These are phyloP conservation scores for Conchocele bisecta DNA, from an alignment of 2,888 invertebrate genomes.

Conservation along the genomic window DNA sequence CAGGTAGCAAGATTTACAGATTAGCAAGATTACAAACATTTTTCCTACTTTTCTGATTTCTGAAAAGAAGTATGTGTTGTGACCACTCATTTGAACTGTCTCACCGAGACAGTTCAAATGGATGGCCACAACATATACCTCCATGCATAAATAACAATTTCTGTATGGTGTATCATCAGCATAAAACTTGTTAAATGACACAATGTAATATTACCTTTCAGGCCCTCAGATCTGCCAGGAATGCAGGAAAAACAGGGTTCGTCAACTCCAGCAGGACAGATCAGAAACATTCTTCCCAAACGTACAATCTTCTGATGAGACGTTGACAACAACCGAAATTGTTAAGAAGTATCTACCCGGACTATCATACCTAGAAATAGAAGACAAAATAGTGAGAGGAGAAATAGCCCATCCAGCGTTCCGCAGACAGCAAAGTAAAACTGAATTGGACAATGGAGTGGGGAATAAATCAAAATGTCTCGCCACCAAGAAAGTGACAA, in stretches of 20 bases:
- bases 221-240: conserved; percentile 75
- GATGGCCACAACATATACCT: too few species aligned
- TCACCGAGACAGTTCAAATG: too few species aligned
- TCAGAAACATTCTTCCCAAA: conserved; percentile 66
- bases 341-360: conserved; percentile 69
- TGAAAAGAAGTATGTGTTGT: too few species aligned
- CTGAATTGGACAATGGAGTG: conserved; percentile 47
- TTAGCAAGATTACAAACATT: too few species aligned
- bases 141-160: too few species aligned
- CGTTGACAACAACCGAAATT: conserved; percentile 68
- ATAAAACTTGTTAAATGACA: too few species aligned
- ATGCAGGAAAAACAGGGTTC: conserved; percentile 66
- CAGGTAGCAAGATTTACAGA: too few species aligned
- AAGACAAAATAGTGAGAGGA: conserved; percentile 71
- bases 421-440: conserved; percentile 37
- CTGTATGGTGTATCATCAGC: too few species aligned
- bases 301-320: conserved; percentile 69
- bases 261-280: conserved; percentile 55
- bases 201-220: conserved; percentile 34
- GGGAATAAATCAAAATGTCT: conserved; percentile 27
- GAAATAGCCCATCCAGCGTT: conserved; percentile 65
- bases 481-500: conserved; percentile 51
- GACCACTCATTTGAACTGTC: too few species aligned
- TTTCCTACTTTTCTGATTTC: too few species aligned
- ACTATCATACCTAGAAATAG: conserved; percentile 67